Conservation (phyloP, 1,140 invertebrate genomes). For the Diabrotica undecimpunctata region DNA sequence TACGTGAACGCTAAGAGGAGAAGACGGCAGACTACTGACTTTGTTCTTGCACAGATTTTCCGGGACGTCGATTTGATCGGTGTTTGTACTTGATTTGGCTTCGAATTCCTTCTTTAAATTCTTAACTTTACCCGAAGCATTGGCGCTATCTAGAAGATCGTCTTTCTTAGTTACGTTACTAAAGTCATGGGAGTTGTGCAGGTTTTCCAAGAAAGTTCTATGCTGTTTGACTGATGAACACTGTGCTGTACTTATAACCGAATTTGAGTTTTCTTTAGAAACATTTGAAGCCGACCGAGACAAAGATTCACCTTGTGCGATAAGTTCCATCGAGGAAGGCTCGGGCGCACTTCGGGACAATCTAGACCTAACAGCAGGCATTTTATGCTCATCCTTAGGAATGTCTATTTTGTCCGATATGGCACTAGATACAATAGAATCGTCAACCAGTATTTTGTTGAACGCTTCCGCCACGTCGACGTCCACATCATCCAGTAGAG, state of each 20-base stretch:
- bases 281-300: conserved; percentile 46
- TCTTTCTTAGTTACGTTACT: conserved; percentile 27
- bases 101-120: conserved; percentile 84
- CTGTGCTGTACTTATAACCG: conserved; percentile 52
- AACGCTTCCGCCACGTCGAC: conserved; percentile 24
- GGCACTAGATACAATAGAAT: conserved; percentile 35
- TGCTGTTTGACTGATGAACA: conserved; percentile 59
- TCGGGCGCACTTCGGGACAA: conserved; percentile 62
- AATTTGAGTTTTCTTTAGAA: conserved; percentile 50
- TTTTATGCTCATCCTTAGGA: conserved; percentile 23
- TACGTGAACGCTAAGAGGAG: conserved; percentile 56
- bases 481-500: conserved; percentile 16
- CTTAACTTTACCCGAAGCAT: conserved; percentile 65
- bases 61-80: conserved; percentile 40
- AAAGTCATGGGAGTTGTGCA: conserved; percentile 41
- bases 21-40: conserved; percentile 55
- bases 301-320: conserved; percentile 47
- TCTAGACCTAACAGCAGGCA: conserved; percentile 38
- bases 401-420: conserved; percentile 43
- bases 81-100: conserved; percentile 59
- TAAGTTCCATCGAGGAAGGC: conserved; percentile 51
- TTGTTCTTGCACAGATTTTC: conserved; percentile 28
- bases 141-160: conserved; percentile 29
- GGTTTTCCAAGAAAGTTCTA: conserved; percentile 57
- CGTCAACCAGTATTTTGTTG: conserved; percentile 22